Percentiles rank a stretch among this genome's conserved stretches.
Evolutionary conservation across 2,888 invertebrate genomes (phyloP).

Genomic region (Ecliptopera silaceata): DNA sequence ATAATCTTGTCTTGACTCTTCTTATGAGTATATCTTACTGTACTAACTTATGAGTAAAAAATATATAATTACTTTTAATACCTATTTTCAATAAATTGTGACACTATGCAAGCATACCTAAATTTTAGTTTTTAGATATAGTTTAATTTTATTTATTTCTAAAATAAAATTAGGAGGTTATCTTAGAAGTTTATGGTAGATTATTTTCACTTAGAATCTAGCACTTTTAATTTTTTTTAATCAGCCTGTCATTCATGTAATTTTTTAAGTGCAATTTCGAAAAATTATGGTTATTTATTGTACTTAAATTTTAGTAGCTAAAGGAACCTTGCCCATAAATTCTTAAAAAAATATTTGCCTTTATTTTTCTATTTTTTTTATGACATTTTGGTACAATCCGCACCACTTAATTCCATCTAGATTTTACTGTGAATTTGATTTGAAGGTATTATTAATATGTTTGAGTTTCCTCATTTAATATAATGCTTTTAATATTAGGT

Average conservation of each 20-base stretch:
- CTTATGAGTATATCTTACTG: too few species aligned
- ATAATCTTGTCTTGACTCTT: too few species aligned
- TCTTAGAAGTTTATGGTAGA: slow-evolving; percentile 26
- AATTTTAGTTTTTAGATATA: slow-evolving; percentile 38
- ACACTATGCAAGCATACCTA: slow-evolving; percentile 15
- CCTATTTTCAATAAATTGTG: not conserved
- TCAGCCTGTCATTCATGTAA: not conserved
- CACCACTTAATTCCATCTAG: not conserved
- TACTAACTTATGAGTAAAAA: too few species aligned
- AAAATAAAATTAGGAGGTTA: slow-evolving; percentile 36
- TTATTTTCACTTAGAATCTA: slow-evolving; percentile 26
- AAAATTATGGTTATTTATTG: slow-evolving; percentile 29
- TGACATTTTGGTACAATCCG: not conserved
- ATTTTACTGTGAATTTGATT: not conserved
- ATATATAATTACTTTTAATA: not conserved
- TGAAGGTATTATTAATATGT: not conserved
- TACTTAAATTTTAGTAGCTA: slow-evolving; percentile 53
- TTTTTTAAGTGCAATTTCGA: not conserved
- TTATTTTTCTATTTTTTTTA: not conserved
- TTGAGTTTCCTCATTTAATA: not conserved
- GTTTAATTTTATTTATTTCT: slow-evolving; percentile 50
- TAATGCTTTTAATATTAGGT: too few species aligned
- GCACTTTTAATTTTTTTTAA: slow-evolving; percentile 15
- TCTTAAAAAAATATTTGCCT: slow-evolving; percentile 3
- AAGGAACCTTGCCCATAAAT: slow-evolving; percentile 24